Conservation (phyloP, 1,140 invertebrate genomes). For the Pollicipes pollicipes region DNA sequence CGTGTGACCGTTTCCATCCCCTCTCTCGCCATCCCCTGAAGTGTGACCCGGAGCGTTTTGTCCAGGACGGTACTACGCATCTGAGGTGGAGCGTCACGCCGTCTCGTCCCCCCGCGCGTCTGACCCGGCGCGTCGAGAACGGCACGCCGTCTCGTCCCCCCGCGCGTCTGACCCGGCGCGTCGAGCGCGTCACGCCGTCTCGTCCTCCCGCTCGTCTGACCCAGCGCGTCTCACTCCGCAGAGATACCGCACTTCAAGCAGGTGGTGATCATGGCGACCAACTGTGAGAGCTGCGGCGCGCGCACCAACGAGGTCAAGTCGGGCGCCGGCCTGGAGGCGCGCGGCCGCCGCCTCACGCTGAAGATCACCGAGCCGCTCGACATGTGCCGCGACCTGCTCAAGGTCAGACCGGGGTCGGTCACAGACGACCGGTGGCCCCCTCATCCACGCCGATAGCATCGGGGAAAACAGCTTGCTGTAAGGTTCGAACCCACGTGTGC, state of each 20-base stretch:
- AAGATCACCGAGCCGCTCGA: conserved; percentile 53
- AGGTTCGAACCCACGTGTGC: too few species aligned
- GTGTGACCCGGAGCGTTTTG: too few species aligned
- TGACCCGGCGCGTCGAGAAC: too few species aligned
- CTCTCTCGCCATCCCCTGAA: too few species aligned
- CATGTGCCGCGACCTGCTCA: conserved; percentile 79
- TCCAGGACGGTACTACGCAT: too few species aligned
- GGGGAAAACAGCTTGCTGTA: too few species aligned
- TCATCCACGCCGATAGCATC: too few species aligned
- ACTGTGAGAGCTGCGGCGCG: conserved; percentile 75
- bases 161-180: conserved; percentile 3
- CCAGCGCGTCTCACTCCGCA: conserved; percentile 21
- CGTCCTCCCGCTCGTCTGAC: too few species aligned
- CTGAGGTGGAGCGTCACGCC: too few species aligned
- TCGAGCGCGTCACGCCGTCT: neutral
- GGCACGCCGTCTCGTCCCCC: neutral
- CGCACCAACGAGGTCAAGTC: conserved; percentile 91
- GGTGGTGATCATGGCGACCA: conserved; percentile 91
- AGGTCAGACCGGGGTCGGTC: conserved; percentile 39
- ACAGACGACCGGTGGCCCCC: too few species aligned
- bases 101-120: too few species aligned
- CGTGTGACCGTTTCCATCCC: too few species aligned
- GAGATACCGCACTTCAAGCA: conserved; percentile 94
- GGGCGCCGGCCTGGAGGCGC: conserved; percentile 68
- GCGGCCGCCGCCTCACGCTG: conserved; percentile 61